Conservation (phyloP, 2,888 invertebrate species). For the Cepaea hortensis region DNA sequence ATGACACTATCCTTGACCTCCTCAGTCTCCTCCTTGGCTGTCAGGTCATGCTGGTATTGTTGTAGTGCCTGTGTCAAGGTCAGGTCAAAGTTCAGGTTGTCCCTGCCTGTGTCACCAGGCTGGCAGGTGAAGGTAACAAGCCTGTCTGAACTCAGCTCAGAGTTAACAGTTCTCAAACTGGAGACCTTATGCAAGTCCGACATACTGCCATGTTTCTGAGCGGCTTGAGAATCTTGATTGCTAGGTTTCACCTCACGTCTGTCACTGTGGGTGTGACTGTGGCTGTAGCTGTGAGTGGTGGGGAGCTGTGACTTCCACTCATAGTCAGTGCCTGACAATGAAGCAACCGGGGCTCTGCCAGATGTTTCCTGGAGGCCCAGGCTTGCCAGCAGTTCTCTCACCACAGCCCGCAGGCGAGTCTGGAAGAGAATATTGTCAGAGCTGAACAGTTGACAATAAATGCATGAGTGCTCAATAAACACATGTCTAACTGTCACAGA, state of each 20-base stretch:
- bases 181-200: not conserved
- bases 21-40: slow-evolving; percentile 53
- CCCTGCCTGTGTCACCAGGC: slow-evolving; percentile 51
- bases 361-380: too few relatives aligned
- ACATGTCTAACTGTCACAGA: too few relatives aligned
- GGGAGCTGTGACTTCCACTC: not conserved
- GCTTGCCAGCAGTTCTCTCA: too few relatives aligned
- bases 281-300: not conserved
- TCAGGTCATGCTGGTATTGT: slow-evolving; percentile 62
- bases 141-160: slow-evolving; percentile 5
- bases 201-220: not conserved
- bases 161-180: not conserved
- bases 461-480: too few relatives aligned
- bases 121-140: slow-evolving; percentile 43
- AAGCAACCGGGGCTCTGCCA: not conserved
- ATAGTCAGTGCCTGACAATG: not conserved
- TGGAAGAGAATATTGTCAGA: too few relatives aligned
- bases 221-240: not conserved
- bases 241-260: not conserved
- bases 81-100: slow-evolving; percentile 52
- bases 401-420: too few relatives aligned
- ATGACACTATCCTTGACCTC: too few relatives aligned
- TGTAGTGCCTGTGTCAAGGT: slow-evolving; percentile 60
- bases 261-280: not conserved
- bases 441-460: too few relatives aligned